Evolutionary conservation across 2,888 invertebrate species (phyloP).

Genomic region (Pandemis corylana): DNA sequence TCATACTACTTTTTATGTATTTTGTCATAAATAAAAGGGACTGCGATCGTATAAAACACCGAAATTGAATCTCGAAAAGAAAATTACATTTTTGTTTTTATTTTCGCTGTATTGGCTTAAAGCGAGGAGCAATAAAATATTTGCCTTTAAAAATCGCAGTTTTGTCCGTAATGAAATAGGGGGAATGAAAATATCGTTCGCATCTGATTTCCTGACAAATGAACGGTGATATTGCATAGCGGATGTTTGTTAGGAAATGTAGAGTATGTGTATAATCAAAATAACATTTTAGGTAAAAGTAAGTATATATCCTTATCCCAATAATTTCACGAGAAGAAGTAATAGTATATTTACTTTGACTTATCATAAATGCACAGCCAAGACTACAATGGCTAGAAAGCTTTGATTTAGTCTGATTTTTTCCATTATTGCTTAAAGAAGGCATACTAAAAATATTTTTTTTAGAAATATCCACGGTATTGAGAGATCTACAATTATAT

Average conservation of each 20-base stretch:
- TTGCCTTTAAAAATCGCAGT: constrained; percentile 54
- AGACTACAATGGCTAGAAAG: no score
- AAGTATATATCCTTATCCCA: neutral
- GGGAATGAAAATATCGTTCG: constrained; percentile 45
- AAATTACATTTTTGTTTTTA: constrained; percentile 55
- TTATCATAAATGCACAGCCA: no score
- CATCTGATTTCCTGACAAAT: constrained; percentile 1
- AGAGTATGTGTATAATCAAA: neutral
- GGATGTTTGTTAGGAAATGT: neutral
- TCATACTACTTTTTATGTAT: constrained; percentile 40
- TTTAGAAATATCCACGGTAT: no score
- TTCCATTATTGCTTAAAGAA: no score
- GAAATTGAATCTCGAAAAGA: constrained; percentile 50
- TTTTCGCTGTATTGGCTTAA: constrained; percentile 52
- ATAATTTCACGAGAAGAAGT: neutral
- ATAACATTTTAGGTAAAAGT: neutral
- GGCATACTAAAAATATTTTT: no score
- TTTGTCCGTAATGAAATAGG: constrained; percentile 54
- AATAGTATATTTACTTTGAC: no score
- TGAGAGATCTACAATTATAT: no score
- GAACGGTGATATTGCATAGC: neutral
- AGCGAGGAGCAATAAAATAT: constrained; percentile 50
- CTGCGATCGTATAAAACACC: constrained; percentile 49
- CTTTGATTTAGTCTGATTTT: no score
- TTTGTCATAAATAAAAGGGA: constrained; percentile 44